Percentiles rank a stretch among this genome's conserved stretches.
Evolutionary conservation across 1,140 invertebrate species (phyloP).

Genomic region (Drosophila jambulina): DNA sequence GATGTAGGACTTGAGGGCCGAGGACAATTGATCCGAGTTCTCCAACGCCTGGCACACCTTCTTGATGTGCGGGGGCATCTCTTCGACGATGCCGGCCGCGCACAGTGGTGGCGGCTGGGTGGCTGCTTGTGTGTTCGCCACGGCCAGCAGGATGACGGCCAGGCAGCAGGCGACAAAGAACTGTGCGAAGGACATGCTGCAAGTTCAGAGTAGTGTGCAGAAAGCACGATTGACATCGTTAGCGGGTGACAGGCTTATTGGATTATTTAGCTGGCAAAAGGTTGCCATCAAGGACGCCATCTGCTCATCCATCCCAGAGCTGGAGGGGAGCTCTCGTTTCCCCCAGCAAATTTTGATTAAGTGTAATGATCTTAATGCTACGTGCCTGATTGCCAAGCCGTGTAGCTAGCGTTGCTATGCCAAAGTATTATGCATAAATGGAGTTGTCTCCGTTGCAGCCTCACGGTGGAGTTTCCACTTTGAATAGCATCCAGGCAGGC

Average conservation of each 20-base stretch:
- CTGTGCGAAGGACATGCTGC: conserved; percentile 75
- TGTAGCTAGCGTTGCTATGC: conserved; percentile 26
- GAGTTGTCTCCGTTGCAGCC: conserved; percentile 32
- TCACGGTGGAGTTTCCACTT: conserved; percentile 16
- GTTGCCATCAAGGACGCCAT: conserved; percentile 7
- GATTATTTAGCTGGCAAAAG: conserved; percentile 26
- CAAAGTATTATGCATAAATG: conserved; percentile 42
- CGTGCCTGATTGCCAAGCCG: conserved; percentile 43
- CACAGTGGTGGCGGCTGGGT: conserved; percentile 70
- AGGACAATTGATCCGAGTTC: conserved; percentile 79
- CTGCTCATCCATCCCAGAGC: conserved; percentile 8
- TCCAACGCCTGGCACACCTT: conserved; percentile 83
- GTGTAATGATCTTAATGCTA: conserved; percentile 52
- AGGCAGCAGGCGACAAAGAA: conserved; percentile 60
- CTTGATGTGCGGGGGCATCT: conserved; percentile 81
- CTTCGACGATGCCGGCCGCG: conserved; percentile 76
- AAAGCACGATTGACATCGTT: conserved; percentile 40
- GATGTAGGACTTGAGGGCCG: conserved; percentile 80
- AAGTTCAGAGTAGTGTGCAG: conserved; percentile 8
- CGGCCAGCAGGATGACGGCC: conserved; percentile 58
- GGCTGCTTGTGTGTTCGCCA: conserved; percentile 43
- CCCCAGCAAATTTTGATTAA: conserved; percentile 62
- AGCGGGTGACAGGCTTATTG: conserved; percentile 37
- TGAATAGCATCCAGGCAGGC: conserved; percentile 17
- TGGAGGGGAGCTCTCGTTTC: conserved; percentile 11